Evolutionary conservation across 2,797 vertebrate genomes (phyloP).

Genomic region (Galago senegalensis): DNA sequence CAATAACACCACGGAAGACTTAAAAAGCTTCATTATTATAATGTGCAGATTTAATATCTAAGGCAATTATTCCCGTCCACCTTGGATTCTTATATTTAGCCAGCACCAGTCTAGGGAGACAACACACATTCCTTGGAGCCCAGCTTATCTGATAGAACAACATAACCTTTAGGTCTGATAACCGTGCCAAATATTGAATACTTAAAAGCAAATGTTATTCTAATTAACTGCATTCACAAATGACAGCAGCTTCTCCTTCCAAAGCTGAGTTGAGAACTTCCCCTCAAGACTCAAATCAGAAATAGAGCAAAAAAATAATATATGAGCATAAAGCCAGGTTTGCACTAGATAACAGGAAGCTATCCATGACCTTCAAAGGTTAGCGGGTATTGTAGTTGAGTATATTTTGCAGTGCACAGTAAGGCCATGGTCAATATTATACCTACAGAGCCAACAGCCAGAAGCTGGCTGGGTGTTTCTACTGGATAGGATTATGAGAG

Average conservation of each 20-base stretch:
- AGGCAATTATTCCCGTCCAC: slow-evolving; percentile 67
- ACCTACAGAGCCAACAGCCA: not conserved
- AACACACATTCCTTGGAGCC: slow-evolving; percentile 74
- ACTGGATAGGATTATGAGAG: not conserved
- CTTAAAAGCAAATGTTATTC: slow-evolving; percentile 85
- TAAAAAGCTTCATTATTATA: slow-evolving; percentile 64
- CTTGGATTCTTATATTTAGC: slow-evolving; percentile 75
- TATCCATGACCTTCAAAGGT: slow-evolving; percentile 62
- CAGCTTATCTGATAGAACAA: slow-evolving; percentile 82
- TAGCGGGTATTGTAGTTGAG: not conserved
- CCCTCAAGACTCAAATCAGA: slow-evolving; percentile 67
- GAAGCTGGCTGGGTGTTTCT: not conserved
- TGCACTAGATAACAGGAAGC: slow-evolving; percentile 48
- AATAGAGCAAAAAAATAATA: not conserved
- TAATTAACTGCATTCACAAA: slow-evolving; percentile 84
- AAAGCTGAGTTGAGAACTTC: slow-evolving; percentile 60
- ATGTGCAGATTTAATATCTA: slow-evolving; percentile 77
- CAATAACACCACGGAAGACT: slow-evolving; percentile 68
- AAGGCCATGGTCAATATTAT: not conserved
- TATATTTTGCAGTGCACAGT: not conserved
- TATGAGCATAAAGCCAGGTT: slow-evolving; percentile 10
- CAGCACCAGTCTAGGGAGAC: slow-evolving; percentile 69
- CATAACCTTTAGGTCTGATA: slow-evolving; percentile 83
- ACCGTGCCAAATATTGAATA: slow-evolving; percentile 81
- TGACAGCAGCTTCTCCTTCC: slow-evolving; percentile 65